Base-by-base conservation (phyloP, 2,113 vertebrate genomes). In the Caretta caretta region DNA sequence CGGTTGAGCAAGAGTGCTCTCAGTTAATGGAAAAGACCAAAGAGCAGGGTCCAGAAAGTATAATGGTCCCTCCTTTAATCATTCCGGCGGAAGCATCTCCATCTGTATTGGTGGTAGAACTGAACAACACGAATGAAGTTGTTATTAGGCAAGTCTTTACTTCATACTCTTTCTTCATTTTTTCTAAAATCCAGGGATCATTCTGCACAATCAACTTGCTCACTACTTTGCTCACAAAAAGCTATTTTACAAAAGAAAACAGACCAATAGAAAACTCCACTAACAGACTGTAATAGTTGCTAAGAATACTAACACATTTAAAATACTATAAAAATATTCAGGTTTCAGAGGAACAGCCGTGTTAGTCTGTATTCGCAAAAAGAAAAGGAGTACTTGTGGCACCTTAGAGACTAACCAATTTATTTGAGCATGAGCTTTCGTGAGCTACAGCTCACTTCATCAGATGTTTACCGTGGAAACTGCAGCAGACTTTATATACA, bases 101-200 rank as follows among this genome's bases (percentile, higher is more conserved):
- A 1, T 99, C 99, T 3, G 98, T 99, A 22, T 96, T 99, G 95
- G 98, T 99, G 80, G 98, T 99, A 86, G 99, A 99, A 81, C 93
- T 98, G 83, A 99, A 95, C 88, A 98, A 98, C 93, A 99, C 99
- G 79, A 98, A 98, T 80, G 98, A 98, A 20, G 98, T 99, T 25
- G 98, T 99, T 53, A 96, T 99, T 95, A 99, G 99, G 99, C 98
- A 97, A 94, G 98, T 98, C 94, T 85, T 31, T 83, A 42, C 93
- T 96, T 96, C 88, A 88, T 42, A 69, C 80, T 46, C 80, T 46
- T 46, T 53, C 6, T 59, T 59, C 5, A 20, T 90, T 82, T 90
- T 24, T 62, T 89, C 93, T 24, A 84, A 89, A 86, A 76, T 87
- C 31, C 31, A 42, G 2, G 0, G 17, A 38, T 72, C 25, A 27